These are phyloP conservation scores for Cotesia typhae DNA, from an alignment of 1,140 invertebrate genomes.

Conservation along the genomic window DNA sequence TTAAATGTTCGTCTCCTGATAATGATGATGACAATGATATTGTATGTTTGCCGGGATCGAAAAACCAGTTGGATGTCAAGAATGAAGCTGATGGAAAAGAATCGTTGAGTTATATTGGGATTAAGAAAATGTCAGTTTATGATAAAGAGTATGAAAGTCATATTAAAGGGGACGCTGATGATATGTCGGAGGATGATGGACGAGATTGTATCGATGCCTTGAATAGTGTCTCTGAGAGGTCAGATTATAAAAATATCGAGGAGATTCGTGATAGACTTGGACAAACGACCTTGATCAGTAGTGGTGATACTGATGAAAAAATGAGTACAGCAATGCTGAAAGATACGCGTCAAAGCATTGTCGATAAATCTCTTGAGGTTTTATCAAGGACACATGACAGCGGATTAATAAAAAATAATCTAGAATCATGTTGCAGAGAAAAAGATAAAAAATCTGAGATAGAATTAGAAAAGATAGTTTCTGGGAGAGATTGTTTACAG, in stretches of 20 bases:
- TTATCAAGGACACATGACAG: background rate
- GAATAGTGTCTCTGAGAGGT: background rate
- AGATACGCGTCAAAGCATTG: background rate
- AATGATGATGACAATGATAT: constrained; percentile 23
- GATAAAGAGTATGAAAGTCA: constrained; percentile 5
- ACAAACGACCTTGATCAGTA: constrained; percentile 17
- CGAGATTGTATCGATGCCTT: constrained; percentile 4
- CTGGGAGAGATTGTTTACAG: background rate
- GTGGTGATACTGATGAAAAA: background rate
- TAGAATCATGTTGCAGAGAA: background rate
- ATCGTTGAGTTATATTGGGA: background rate
- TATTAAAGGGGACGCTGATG: background rate
- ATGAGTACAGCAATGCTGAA: background rate
- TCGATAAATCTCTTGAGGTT: background rate
- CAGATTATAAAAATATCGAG: background rate
- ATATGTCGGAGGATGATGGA: background rate
- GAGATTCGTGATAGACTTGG: constrained; percentile 14
- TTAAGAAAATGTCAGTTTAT: constrained; percentile 4
- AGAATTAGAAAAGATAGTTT: background rate
- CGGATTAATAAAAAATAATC: background rate
- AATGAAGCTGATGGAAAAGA: background rate
- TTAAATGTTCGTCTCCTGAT: background rate
- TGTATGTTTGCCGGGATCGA: background rate
- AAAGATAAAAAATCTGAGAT: background rate
- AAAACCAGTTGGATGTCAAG: background rate